phyloP scores from a whole-genome alignment of 2,113 vertebrate species.

The Paradoxurus hermaphroditus region DNA sequence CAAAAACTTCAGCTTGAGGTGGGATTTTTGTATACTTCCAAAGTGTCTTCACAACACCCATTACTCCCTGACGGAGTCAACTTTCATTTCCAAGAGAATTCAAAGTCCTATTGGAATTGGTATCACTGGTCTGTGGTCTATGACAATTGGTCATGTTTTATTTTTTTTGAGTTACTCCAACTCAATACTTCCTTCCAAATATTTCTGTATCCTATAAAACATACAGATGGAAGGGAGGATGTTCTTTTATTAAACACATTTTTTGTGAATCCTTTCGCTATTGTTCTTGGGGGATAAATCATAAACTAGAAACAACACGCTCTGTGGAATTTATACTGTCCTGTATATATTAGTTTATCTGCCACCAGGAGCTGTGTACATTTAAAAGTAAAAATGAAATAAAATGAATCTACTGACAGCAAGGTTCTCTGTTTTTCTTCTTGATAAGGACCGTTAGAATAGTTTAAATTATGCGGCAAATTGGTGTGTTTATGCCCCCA shows the following conservation, averaged over 20 bases:
- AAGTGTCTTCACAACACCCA: neutral
- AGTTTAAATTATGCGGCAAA: neutral
- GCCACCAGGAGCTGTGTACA: neutral
- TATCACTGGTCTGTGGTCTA: neutral
- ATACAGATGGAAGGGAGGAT: neutral
- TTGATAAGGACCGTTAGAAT: neutral
- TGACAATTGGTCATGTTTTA: neutral
- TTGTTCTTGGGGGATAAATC: neutral
- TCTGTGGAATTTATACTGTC: neutral
- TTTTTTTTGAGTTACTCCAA: slow-evolving; percentile 32
- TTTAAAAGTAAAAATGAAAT: neutral
- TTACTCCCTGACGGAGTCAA: neutral
- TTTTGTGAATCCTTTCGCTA: neutral
- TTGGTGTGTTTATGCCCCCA: neutral
- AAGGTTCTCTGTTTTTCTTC: neutral
- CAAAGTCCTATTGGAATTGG: neutral
- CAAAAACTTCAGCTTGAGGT: neutral
- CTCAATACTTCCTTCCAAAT: neutral
- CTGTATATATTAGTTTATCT: neutral
- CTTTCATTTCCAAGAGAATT: neutral
- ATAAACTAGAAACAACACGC: neutral
- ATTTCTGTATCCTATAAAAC: slow-evolving; percentile 34
- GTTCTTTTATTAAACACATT: slow-evolving; percentile 54
- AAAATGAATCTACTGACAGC: neutral
- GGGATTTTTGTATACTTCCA: neutral